phyloP scores from a whole-genome alignment of 1,140 invertebrate species.

The Drosophila baimaii region DNA sequence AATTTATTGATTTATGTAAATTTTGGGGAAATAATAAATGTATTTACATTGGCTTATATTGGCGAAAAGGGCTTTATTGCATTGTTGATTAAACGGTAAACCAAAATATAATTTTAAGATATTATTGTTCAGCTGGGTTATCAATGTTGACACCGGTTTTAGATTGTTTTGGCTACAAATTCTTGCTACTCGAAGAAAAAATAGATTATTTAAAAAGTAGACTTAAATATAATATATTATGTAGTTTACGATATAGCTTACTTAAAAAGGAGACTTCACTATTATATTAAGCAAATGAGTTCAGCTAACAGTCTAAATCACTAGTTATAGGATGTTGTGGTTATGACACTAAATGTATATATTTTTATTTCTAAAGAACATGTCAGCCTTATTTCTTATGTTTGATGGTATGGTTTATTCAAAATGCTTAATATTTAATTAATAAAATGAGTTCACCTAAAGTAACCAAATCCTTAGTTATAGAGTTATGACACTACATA shows the following conservation, averaged over 20 bases:
- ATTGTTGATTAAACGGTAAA: conserved; percentile 34
- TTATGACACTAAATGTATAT: background rate
- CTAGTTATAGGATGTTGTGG: no score
- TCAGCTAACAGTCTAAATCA: no score
- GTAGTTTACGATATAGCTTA: no score
- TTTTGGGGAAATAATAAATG: conserved; percentile 14
- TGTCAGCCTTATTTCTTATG: background rate
- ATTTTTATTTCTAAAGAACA: background rate
- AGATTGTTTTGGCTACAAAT: background rate
- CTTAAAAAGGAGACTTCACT: no score
- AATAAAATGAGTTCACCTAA: no score
- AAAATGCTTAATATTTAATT: no score
- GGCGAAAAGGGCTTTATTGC: background rate
- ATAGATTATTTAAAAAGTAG: background rate
- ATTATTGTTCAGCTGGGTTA: conserved; percentile 6
- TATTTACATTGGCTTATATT: background rate
- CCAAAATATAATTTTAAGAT: conserved; percentile 19
- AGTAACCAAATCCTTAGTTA: no score
- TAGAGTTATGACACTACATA: no score
- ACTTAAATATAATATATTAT: background rate
- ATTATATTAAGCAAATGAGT: background rate
- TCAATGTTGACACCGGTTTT: background rate
- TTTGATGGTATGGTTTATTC: no score
- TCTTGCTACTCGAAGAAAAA: background rate
- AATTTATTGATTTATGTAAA: conserved; percentile 54